These are phyloP conservation scores for Pseudachorutes palmiensis DNA, from an alignment of 1,140 invertebrate genomes.

Conservation along the genomic window DNA sequence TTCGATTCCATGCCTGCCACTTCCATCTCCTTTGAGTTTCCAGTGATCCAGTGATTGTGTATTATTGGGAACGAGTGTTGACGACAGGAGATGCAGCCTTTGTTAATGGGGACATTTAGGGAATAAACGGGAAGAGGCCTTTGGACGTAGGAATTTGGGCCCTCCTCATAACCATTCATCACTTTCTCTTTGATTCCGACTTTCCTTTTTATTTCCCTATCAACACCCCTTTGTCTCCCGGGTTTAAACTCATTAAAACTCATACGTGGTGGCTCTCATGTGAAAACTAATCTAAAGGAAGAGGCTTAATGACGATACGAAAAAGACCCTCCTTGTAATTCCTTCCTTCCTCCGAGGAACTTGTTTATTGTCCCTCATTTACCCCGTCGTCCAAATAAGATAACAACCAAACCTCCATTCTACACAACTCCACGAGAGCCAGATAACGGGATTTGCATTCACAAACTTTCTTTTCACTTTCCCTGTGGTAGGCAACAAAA, in stretches of 20 bases:
- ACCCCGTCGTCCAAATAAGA: neutral
- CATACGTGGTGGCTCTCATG: neutral
- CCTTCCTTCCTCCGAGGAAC: constrained; percentile 11
- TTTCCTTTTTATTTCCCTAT: neutral
- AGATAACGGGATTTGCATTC: constrained; percentile 5
- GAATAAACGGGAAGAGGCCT: too few relatives aligned
- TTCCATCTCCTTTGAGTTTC: too few relatives aligned
- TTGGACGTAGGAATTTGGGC: neutral
- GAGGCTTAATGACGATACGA: neutral
- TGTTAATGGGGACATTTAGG: too few relatives aligned
- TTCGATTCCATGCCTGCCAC: too few relatives aligned
- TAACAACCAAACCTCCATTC: neutral
- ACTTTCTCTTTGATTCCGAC: neutral
- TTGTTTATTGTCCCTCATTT: constrained; percentile 13
- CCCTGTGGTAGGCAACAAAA: neutral
- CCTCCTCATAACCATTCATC: neutral
- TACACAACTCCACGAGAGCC: too few relatives aligned
- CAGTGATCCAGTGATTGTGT: too few relatives aligned
- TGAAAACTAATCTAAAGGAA: neutral
- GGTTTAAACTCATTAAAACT: constrained; percentile 6
- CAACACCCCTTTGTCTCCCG: constrained; percentile 7
- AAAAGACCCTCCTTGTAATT: neutral
- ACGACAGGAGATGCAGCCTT: too few relatives aligned
- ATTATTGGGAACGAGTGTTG: too few relatives aligned
- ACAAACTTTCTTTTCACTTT: neutral